Base-by-base conservation (phyloP, 2,888 invertebrate genomes). In the Capitulum mitella region DNA sequence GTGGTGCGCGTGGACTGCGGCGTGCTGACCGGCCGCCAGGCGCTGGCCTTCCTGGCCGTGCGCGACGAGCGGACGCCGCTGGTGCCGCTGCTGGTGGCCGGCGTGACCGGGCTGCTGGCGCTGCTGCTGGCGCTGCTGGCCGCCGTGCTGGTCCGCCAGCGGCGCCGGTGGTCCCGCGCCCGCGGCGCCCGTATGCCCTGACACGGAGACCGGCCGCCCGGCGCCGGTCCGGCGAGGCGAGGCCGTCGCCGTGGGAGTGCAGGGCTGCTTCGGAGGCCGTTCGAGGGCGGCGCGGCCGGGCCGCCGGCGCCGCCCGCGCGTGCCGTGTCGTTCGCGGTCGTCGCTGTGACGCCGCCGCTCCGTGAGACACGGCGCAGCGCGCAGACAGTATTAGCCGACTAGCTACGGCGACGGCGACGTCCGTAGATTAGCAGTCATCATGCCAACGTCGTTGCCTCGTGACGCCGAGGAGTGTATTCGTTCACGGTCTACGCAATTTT, bases 1-100 rank as follows among this genome's bases (percentile, higher is more conserved):
- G 82, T 84, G 48, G 29, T 78, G 29, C 79, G 81, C 81, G 80
- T 81, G 16, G 79, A 80, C 3, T 81, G 81, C 54, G 81, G 81
- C 26, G 77, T 81, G 16, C 80, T 78, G 48, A 79, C 77, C 0
- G 81, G 80, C 1, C 32, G 58, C 19, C 81, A 81, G 75, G 81
- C 81, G 10, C 78, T 81, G 22, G 61, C 78, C 29, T 81, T 78
- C 79, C 46, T 81, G 70, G 81, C 81, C 6, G 77, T 81, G 6
- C 77, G 40, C 6, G 81, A 81, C 34, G 43, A 76, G 34, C 79
- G 80, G 1, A 78, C 79, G 58, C 26, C 54, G 54, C 79, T 77
- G 78, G 79, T 80, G 77, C 81, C 81, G 0, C 80, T 81, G 22
- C 43, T 81, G 40, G 77, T 80, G 77, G 79, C 81, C 58, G 64